A percentile compares a stretch with the other conserved stretches of the same genome.
phyloP scores from a whole-genome alignment of 2,888 invertebrate genomes.

The Agrochola lychnidis region DNA sequence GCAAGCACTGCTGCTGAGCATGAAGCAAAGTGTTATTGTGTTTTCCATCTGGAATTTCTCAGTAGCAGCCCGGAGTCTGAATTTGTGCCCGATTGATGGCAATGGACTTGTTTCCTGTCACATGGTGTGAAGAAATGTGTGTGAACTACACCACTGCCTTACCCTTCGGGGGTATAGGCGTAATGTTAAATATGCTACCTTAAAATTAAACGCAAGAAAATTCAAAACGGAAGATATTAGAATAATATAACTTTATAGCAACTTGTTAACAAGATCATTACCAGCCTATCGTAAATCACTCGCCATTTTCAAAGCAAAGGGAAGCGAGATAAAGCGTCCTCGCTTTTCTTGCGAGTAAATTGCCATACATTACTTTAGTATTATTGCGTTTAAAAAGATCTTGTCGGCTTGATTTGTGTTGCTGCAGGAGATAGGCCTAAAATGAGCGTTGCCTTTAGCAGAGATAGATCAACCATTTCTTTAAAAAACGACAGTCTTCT shows the following conservation, averaged over 20 bases:
- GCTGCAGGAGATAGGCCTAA: slow-evolving; percentile 45
- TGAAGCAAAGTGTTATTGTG: background rate
- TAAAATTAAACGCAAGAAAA: slow-evolving; percentile 39
- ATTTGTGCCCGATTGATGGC: background rate
- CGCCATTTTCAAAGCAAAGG: slow-evolving; percentile 60
- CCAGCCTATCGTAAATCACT: slow-evolving; percentile 66
- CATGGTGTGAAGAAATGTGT: too few species aligned
- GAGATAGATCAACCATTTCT: slow-evolving; percentile 32
- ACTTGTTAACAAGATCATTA: slow-evolving; percentile 71
- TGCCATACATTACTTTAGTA: slow-evolving; percentile 63
- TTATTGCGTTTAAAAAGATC: slow-evolving; percentile 67
- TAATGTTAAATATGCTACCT: background rate
- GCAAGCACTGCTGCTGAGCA: background rate
- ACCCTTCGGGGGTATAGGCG: background rate
- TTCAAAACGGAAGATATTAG: slow-evolving; percentile 44
- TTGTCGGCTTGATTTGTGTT: slow-evolving; percentile 64
- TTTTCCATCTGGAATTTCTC: background rate
- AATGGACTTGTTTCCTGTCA: background rate
- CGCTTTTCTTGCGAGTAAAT: slow-evolving; percentile 62
- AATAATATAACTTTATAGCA: slow-evolving; percentile 61
- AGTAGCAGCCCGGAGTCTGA: background rate
- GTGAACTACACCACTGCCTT: background rate
- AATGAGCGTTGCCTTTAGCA: slow-evolving; percentile 33
- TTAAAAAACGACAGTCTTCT: background rate
- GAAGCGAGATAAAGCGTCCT: slow-evolving; percentile 61